Base-by-base conservation (phyloP, 1,140 invertebrate genomes). In the Formica exsecta region DNA sequence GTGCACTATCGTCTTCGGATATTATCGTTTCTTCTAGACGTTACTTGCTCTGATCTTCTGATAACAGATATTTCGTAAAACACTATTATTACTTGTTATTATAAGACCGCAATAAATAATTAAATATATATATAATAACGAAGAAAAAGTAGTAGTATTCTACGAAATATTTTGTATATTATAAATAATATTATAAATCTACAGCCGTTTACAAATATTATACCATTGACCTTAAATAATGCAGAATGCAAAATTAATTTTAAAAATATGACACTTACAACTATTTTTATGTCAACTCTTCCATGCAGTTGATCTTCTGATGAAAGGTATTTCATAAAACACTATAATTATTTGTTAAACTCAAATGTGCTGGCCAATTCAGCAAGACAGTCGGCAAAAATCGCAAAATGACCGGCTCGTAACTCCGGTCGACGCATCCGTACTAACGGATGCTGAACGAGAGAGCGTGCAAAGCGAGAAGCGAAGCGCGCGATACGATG, bases 401-500 rank as follows among this genome's bases (percentile, higher is more conserved):
- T 88, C 48, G 44, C 38, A n/a, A 62, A 89, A 89, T 79, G 85
- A 84, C 51, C 79, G 54, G 61, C 74, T 87, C 70, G 79, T 80
- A 90, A 90, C 70, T 87, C 57, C 51, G 79, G 79, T 51, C 4
- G 48, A 51, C 25, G 41, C 44, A 41, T 83, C 54, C 85, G 66
- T 36, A 84, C 32, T 71, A 62, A 54, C 77, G 68, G 54, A 64
- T 64, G 62, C 54, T 66, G 75, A n/a, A 59, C 57, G 65, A 48
- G n/a, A 19, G 41, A 70, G 25, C 32, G 73, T 29, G 41, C 61
- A 32, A 86, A 75, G 48, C 70, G 38, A 65, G 87, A 36, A 86
- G 61, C 81, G 83, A 51, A 77, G 64, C 61, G 76, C 73, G 51
- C 41, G 22, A 65, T n/a, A 25, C 59, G 76, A 44, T 59, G 36